Percentiles rank a stretch among this genome's conserved stretches.
These are phyloP conservation scores for Tursiops truncatus DNA, from an alignment of 2,113 vertebrate species.

Conservation along the genomic window DNA sequence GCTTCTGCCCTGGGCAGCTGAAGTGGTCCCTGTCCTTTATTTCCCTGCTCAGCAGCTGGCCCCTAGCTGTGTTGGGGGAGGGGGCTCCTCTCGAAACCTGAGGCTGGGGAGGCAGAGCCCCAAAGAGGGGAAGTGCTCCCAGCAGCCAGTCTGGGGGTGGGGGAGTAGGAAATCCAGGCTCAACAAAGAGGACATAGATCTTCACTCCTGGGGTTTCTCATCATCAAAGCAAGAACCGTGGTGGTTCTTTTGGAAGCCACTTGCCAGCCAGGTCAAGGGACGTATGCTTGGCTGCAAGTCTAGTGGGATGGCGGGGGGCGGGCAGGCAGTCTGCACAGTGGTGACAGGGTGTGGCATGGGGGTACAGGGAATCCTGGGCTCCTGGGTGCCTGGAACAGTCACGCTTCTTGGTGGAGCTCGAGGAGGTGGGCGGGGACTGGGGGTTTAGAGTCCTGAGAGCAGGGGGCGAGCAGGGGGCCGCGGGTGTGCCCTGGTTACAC, in stretches of 20 bases:
- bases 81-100: neutral
- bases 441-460: neutral
- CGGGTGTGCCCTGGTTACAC: neutral
- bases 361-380: neutral
- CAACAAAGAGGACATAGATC: neutral
- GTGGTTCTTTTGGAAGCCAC: neutral
- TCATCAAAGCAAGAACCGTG: neutral
- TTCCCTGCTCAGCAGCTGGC: neutral
- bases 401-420: neutral
- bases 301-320: neutral
- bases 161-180: neutral
- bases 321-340: slow-evolving; percentile 88
- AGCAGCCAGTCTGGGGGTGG: neutral
- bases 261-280: neutral
- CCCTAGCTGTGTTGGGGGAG: neutral
- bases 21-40: neutral
- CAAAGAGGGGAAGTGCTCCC: neutral
- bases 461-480: neutral
- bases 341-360: slow-evolving; percentile 69
- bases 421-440: neutral
- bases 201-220: neutral
- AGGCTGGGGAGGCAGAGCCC: neutral
- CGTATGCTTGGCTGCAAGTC: neutral
- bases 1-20: neutral
- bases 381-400: neutral